phyloP scores from a whole-genome alignment of 2,797 vertebrate genomes.

The Linurgus olivaceus region DNA sequence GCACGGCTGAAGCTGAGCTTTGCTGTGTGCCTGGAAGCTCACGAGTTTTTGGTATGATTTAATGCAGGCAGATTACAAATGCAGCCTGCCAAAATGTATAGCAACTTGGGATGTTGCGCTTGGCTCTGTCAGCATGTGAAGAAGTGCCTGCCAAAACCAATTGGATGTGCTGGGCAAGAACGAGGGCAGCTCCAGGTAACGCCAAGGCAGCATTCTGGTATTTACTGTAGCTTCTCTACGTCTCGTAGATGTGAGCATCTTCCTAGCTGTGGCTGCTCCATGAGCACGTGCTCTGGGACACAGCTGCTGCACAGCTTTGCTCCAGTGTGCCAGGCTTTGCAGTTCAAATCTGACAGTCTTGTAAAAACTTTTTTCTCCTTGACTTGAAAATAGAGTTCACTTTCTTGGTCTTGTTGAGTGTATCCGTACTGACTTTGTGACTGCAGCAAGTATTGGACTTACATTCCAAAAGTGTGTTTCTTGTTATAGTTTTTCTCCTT shows the following conservation, averaged over 20 bases:
- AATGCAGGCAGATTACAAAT: background rate
- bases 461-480: background rate
- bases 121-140: background rate
- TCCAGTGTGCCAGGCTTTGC: accelerated
- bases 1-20: background rate
- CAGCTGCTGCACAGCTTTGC: background rate
- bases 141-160: background rate
- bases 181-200: background rate
- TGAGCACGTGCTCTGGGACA: background rate
- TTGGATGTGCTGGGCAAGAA: background rate
- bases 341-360: background rate
- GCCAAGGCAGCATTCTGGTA: background rate
- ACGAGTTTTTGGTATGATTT: background rate
- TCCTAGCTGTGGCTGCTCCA: background rate
- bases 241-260: accelerated
- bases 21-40: background rate
- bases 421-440: background rate
- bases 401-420: background rate
- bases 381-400: background rate
- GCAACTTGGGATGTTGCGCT: background rate
- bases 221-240: accelerated
- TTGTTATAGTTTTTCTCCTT: background rate
- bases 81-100: background rate
- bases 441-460: background rate
- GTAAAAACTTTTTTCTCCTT: background rate